Evolutionary conservation across 2,888 invertebrate species (phyloP).

Genomic region (Cantharis rufa): DNA sequence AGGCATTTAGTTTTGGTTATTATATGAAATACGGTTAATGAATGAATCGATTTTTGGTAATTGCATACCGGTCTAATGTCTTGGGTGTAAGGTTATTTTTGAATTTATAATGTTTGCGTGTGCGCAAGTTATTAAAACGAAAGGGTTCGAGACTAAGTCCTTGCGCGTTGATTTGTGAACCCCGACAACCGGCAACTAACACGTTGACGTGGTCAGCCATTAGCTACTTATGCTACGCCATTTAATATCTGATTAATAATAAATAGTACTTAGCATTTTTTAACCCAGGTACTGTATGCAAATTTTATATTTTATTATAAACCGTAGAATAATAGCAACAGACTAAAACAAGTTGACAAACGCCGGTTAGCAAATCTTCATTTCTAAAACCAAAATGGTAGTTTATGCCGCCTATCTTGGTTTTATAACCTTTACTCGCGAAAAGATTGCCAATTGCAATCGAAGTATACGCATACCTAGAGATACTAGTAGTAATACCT

Average conservation of each 20-base stretch:
- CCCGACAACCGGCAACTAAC: constrained; percentile 66
- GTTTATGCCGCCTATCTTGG: background rate
- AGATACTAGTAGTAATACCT: too few species aligned
- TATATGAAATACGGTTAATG: background rate
- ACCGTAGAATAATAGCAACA: constrained; percentile 5
- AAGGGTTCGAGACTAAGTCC: constrained; percentile 55
- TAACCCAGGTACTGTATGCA: constrained; percentile 33
- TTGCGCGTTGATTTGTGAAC: constrained; percentile 81
- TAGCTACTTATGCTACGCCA: constrained; percentile 47
- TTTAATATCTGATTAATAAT: constrained; percentile 47
- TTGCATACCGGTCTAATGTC: constrained; percentile 18
- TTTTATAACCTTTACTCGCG: background rate
- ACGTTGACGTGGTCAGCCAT: constrained; percentile 59
- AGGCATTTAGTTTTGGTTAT: background rate
- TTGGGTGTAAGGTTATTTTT: constrained; percentile 16
- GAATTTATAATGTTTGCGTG: constrained; percentile 17
- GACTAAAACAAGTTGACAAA: background rate
- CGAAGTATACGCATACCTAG: too few species aligned
- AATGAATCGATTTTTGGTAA: constrained; percentile 11
- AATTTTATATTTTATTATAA: constrained; percentile 11
- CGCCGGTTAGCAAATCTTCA: background rate
- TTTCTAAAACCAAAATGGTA: background rate
- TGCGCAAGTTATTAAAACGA: constrained; percentile 29
- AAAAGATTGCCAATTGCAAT: background rate
- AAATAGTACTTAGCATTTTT: constrained; percentile 37